phyloP scores from a whole-genome alignment of 2,797 vertebrate genomes.

The Enteromius unitaeniatus region DNA sequence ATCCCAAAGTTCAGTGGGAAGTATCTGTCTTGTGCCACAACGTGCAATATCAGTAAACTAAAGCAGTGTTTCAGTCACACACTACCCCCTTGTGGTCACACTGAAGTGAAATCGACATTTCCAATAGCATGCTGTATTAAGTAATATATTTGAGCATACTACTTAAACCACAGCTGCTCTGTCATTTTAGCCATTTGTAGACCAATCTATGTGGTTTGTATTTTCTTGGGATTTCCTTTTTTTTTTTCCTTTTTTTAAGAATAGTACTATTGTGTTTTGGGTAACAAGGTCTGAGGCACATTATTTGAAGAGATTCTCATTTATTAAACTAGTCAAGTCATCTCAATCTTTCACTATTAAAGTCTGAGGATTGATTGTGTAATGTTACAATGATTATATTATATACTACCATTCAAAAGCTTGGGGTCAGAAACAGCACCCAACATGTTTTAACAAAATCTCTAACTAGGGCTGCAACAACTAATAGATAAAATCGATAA shows the following conservation, averaged over 20 bases:
- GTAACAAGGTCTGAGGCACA: neutral
- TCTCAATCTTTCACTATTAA: neutral
- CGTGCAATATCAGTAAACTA: neutral
- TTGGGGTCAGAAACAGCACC: neutral
- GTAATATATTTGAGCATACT: neutral
- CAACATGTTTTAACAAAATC: neutral
- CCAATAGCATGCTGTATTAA: neutral
- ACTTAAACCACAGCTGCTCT: neutral
- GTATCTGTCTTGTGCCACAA: neutral
- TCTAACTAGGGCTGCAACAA: too few species aligned
- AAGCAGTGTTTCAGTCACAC: neutral
- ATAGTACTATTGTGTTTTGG: neutral
- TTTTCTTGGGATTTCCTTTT: neutral
- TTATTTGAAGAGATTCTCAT: neutral
- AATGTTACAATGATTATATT: neutral
- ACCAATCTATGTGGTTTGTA: neutral
- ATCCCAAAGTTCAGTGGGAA: neutral
- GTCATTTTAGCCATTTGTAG: neutral
- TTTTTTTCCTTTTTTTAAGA: neutral
- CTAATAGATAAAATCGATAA: too few species aligned
- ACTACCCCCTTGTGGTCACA: slow-evolving; percentile 52
- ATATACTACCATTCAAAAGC: neutral
- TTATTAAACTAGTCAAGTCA: neutral
- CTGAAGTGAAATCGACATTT: neutral
- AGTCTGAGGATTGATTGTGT: neutral